Conservation (phyloP, 2,888 invertebrate species). For the Phytoseiulus persimilis region DNA sequence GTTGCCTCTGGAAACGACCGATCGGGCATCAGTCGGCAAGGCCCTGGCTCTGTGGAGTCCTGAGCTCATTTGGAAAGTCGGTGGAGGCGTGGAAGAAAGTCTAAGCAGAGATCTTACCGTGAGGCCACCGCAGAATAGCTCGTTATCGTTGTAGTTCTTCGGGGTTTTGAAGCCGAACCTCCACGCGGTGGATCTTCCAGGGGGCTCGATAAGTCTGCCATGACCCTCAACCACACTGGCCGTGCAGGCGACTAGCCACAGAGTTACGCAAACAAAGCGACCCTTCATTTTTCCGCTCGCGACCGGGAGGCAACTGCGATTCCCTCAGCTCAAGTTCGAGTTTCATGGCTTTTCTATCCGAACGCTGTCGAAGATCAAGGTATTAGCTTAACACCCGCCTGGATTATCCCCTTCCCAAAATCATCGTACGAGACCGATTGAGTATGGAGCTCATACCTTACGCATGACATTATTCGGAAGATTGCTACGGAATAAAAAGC, state of each 20-base stretch:
- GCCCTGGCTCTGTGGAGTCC: too few relatives aligned
- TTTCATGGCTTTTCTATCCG: not conserved
- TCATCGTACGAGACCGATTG: too few relatives aligned
- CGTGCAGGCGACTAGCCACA: not conserved
- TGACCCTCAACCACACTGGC: constrained; percentile 40
- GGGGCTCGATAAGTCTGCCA: constrained; percentile 44
- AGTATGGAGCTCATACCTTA: too few relatives aligned
- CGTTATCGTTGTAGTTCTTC: constrained; percentile 80
- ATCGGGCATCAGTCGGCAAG: not conserved
- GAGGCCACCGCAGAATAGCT: constrained; percentile 76
- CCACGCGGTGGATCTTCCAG: constrained; percentile 44
- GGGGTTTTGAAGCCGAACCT: constrained; percentile 56
- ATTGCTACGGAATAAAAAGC: too few relatives aligned
- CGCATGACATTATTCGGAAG: too few relatives aligned
- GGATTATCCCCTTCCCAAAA: too few relatives aligned
- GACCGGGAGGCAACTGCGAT: not conserved
- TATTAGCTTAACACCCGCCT: too few relatives aligned
- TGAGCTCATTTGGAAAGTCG: too few relatives aligned
- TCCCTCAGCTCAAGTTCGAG: not conserved
- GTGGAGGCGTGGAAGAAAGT: too few relatives aligned
- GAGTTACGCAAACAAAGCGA: not conserved
- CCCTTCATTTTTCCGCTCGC: not conserved
- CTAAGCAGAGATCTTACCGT: constrained; percentile 39
- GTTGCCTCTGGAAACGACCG: not conserved
- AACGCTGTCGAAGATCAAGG: too few relatives aligned